phyloP scores from a whole-genome alignment of 2,797 vertebrate genomes.

The Apogon hyalosoma region DNA sequence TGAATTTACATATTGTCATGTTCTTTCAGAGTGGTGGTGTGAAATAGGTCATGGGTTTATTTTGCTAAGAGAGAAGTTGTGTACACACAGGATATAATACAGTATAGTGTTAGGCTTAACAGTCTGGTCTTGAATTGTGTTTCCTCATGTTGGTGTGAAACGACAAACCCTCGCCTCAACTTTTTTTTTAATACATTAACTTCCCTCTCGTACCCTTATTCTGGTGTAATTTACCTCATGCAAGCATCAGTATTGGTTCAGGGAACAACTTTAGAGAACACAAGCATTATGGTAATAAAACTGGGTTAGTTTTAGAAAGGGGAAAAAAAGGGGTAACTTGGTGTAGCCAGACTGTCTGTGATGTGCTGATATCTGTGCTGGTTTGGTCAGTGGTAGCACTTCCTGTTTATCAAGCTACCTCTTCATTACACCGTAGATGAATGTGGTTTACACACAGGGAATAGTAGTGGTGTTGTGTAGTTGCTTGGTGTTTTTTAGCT shows the following conservation, averaged over 20 bases:
- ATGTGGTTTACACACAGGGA: neutral
- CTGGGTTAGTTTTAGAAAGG: no score
- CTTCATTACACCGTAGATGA: neutral
- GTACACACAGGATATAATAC: slow-evolving; percentile 43
- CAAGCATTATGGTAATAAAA: neutral
- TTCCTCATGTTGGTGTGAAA: slow-evolving; percentile 43
- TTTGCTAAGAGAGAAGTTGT: slow-evolving; percentile 28
- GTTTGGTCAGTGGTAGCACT: neutral
- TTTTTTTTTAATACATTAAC: slow-evolving; percentile 1
- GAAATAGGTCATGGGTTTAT: slow-evolving; percentile 11
- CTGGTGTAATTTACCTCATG: neutral
- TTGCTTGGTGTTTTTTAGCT: slow-evolving; percentile 2
- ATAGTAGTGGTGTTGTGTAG: neutral
- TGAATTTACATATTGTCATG: neutral
- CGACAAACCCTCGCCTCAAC: neutral
- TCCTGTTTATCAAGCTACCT: slow-evolving; percentile 15
- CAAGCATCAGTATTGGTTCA: neutral
- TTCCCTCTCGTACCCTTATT: slow-evolving; percentile 23
- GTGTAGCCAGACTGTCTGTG: neutral
- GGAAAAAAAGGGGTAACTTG: neutral
- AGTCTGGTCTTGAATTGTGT: slow-evolving; percentile 5
- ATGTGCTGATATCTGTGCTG: slow-evolving; percentile 12
- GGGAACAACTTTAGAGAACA: neutral
- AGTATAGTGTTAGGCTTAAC: slow-evolving; percentile 6
- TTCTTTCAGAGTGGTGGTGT: neutral